Base-by-base conservation (phyloP, 2,888 invertebrate species). In the Ormyrus pomaceus region DNA sequence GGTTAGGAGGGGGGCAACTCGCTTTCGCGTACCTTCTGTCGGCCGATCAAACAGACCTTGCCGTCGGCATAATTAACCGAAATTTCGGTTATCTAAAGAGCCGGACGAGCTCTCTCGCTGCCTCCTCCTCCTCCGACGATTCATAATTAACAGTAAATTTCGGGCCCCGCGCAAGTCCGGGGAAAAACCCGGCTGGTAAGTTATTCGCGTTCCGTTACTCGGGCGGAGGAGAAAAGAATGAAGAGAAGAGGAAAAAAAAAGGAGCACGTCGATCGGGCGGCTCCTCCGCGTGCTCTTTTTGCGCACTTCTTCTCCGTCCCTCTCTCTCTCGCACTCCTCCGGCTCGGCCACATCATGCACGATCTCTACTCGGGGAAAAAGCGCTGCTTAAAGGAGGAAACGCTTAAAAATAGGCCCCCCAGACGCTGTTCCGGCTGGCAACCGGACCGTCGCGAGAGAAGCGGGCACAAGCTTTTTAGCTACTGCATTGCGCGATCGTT, bases 191-290 rank as follows among this genome's bases (percentile, higher is more conserved):
- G 65, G 13, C 53, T 53, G 48, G 59, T 59, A 61, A 13, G 56
- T 9, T 65, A 45, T 65, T 13, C 65, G 65, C 19, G 46, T 70
- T 77, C 62, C 64, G 70, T 77, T 70, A 70, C 51, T 13, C 58
- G 64, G 13, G 58, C 6, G 62, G 48, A 48, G n/a, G 46, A 55
- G 46, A 9, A 34, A 11, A 75, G 51, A 65, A 62, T 45, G 62
- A 51, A 65, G 19, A 66, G 50, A 66, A 34, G 11, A 9, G 34
- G 10, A 11, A 53, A 48, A 62, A 73, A n/a, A 64, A 62, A 34
- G 34, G 50, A 70, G n/a, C 50, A 6, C 56, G 65, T n/a, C 46
- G 19, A 66, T 46, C 56, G 11, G 7, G 9, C 58, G 48, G 13
- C 34, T 45, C 19, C 53, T 11, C 53, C n/a, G 34, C 34, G 34